phyloP scores from a whole-genome alignment of 2,797 vertebrate genomes.

The Lacerta bilineata region DNA sequence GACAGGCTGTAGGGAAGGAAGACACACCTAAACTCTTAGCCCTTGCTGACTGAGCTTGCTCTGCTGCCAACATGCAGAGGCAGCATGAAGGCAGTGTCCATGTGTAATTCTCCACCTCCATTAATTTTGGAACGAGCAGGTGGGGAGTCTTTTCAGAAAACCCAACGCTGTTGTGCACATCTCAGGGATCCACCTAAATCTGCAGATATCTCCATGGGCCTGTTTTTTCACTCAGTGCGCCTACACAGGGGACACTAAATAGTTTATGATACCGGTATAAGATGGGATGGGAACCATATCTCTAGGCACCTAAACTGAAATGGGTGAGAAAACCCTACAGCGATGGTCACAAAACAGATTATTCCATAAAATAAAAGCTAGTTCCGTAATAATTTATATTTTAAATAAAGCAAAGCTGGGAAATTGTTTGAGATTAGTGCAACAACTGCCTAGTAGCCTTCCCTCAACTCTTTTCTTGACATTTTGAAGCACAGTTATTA shows the following conservation, averaged over 20 bases:
- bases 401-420: background rate
- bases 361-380: background rate
- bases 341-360: background rate
- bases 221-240: background rate
- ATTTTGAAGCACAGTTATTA: slow-evolving; percentile 1
- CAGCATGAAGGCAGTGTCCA: background rate
- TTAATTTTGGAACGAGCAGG: background rate
- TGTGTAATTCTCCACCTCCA: background rate
- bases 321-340: background rate
- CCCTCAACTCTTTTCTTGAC: background rate
- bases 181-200: background rate
- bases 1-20: background rate
- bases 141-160: background rate
- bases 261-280: background rate
- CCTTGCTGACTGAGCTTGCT: background rate
- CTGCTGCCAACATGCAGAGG: background rate
- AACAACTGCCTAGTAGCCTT: background rate
- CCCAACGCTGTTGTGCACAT: background rate
- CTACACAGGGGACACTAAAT: background rate
- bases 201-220: background rate
- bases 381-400: no score
- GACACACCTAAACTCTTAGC: background rate
- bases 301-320: background rate
- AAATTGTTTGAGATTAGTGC: background rate
- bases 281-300: no score